Evolutionary conservation across 2,113 vertebrate species (phyloP).

Genomic region (Cyanistes caeruleus): DNA sequence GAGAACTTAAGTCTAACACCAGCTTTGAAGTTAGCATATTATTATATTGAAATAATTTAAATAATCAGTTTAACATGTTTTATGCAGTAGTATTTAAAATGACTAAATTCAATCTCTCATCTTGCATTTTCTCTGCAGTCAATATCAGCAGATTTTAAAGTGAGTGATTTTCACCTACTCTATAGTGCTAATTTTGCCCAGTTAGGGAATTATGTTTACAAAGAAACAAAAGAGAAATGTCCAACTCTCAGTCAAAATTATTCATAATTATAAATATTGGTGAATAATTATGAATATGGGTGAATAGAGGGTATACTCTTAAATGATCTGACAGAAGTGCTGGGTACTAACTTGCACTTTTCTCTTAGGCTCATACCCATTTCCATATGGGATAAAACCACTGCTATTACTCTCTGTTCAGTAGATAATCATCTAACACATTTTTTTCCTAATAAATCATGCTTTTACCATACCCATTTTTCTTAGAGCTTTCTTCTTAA

Average conservation of each 20-base stretch:
- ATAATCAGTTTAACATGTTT: neutral
- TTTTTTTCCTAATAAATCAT: neutral
- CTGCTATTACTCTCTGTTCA: neutral
- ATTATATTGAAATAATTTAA: neutral
- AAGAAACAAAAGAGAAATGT: neutral
- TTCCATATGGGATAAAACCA: neutral
- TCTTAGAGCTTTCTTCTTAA: neutral
- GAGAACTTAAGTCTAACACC: neutral
- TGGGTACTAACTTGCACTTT: neutral
- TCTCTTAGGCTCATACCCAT: neutral
- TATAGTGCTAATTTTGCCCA: neutral
- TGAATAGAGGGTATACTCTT: neutral
- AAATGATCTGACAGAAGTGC: neutral
- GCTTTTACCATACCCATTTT: neutral
- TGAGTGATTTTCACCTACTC: neutral
- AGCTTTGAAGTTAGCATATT: neutral
- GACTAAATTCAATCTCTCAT: neutral
- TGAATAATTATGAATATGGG: neutral
- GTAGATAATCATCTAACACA: neutral
- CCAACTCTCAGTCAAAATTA: neutral
- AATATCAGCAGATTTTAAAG: neutral
- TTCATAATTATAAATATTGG: neutral
- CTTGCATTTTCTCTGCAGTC: neutral
- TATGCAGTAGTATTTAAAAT: neutral
- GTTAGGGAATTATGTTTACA: neutral